Evolutionary conservation across 2,113 vertebrate genomes (phyloP).

Genomic region (Sinocyclocheilus rhinocerous): DNA sequence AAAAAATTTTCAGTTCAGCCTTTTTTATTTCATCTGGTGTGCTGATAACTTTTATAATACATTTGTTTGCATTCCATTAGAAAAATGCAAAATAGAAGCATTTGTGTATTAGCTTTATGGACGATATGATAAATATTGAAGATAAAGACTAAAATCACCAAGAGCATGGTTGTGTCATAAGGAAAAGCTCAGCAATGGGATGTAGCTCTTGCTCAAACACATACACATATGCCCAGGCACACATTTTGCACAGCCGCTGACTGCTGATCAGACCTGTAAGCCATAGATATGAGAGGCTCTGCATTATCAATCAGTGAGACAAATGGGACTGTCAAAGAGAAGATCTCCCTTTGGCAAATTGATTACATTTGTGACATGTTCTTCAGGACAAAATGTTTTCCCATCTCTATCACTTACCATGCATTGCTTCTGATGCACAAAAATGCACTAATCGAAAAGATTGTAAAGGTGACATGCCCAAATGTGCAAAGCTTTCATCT

Average conservation of each 20-base stretch:
- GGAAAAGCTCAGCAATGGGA: background rate
- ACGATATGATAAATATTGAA: background rate
- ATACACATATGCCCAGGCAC: conserved; percentile 8
- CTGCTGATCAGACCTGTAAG: conserved; percentile 32
- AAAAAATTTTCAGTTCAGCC: background rate
- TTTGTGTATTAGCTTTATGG: background rate
- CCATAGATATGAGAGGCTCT: conserved; percentile 9
- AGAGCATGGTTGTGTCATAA: background rate
- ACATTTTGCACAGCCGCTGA: background rate
- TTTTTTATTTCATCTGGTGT: background rate
- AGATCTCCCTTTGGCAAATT: conserved; percentile 55
- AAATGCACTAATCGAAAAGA: conserved; percentile 46
- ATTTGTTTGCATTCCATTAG: background rate
- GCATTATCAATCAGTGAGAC: conserved; percentile 53
- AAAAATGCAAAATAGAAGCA: background rate
- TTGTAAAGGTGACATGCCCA: background rate
- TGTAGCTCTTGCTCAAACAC: background rate
- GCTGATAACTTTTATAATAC: background rate
- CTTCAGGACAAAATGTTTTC: background rate
- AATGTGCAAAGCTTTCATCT: conserved; percentile 8
- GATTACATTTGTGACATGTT: conserved; percentile 52
- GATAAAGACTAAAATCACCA: background rate
- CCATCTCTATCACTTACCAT: background rate
- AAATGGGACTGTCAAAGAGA: conserved; percentile 55
- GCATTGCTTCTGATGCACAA: conserved; percentile 41